These are phyloP conservation scores for Drosophila trapezifrons DNA, from an alignment of 1,140 invertebrate genomes.

Conservation along the genomic window DNA sequence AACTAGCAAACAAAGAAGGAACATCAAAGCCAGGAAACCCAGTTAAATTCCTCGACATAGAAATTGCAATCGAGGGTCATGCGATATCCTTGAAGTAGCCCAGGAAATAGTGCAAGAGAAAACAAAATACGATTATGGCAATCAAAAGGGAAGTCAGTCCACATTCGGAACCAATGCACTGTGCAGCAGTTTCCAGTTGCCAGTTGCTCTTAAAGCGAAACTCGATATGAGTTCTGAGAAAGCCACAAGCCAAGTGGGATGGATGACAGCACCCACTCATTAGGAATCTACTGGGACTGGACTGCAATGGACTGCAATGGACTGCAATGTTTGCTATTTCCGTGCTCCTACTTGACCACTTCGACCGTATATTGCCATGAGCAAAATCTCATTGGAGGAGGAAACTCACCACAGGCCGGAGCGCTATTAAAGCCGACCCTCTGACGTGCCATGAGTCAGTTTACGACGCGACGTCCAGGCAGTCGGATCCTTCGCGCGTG, in stretches of 20 bases:
- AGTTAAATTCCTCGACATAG: slow-evolving; percentile 17
- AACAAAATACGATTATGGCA: slow-evolving; percentile 36
- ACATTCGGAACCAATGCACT: slow-evolving; percentile 9
- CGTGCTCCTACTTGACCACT: slow-evolving; percentile 31
- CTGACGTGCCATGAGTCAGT: slow-evolving; percentile 52
- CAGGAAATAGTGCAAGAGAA: slow-evolving; percentile 9
- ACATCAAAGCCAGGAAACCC: slow-evolving; percentile 9
- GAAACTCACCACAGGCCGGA: slow-evolving; percentile 63
- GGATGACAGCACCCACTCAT: slow-evolving; percentile 43
- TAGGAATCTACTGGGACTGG: slow-evolving; percentile 54
- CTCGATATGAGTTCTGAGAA: slow-evolving; percentile 59
- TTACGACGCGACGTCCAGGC: slow-evolving; percentile 54
- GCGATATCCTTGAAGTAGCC: slow-evolving; percentile 68
- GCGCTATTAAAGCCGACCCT: slow-evolving; percentile 65
- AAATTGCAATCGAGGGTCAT: slow-evolving; percentile 39
- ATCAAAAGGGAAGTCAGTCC: slow-evolving; percentile 28
- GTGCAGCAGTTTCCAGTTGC: slow-evolving; percentile 10
- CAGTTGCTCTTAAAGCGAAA: slow-evolving; percentile 36
- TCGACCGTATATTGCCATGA: not conserved
- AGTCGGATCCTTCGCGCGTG: slow-evolving; percentile 30
- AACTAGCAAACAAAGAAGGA: not conserved
- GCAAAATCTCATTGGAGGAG: slow-evolving; percentile 24
- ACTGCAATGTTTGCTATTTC: slow-evolving; percentile 31
- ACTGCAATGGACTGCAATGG: not conserved
- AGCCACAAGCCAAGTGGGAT: slow-evolving; percentile 10